A percentile compares a stretch with the other conserved stretches of the same genome.
Evolutionary conservation across 2,797 vertebrate species (phyloP).

Genomic region (Periparus ater): DNA sequence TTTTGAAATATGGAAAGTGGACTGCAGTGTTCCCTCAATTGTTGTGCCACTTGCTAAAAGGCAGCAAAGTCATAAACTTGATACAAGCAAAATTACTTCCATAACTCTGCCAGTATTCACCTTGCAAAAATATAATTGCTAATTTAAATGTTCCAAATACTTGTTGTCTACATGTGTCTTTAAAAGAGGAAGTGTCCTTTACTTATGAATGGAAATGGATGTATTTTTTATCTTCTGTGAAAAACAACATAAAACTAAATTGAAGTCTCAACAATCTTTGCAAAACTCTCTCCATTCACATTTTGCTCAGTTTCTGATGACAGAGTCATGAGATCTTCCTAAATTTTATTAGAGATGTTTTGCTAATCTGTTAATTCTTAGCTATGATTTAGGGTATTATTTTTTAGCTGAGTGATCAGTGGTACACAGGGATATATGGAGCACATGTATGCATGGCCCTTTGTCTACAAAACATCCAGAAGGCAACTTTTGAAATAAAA

Average conservation of each 20-base stretch:
- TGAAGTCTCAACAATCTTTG: neutral
- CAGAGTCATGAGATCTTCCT: neutral
- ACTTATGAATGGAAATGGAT: neutral
- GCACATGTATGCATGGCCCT: fast-evolving
- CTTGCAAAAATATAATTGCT: neutral
- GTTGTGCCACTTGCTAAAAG: neutral
- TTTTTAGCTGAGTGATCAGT: neutral
- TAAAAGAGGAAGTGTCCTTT: neutral
- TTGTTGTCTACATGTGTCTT: neutral
- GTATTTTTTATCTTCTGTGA: neutral
- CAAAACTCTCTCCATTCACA: neutral
- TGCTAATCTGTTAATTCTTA: neutral
- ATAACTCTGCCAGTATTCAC: neutral
- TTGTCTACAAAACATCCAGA: neutral
- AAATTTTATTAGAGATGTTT: neutral
- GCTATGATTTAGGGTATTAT: neutral
- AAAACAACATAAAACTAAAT: neutral
- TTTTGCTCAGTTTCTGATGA: neutral
- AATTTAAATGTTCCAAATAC: neutral
- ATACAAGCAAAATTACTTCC: neutral
- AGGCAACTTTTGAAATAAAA: neutral
- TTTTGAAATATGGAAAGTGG: neutral
- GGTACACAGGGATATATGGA: neutral
- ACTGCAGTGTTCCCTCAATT: neutral
- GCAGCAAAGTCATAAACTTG: neutral